Evolutionary conservation across 2,113 vertebrate genomes (phyloP).

Genomic region (Pithys albifrons): DNA sequence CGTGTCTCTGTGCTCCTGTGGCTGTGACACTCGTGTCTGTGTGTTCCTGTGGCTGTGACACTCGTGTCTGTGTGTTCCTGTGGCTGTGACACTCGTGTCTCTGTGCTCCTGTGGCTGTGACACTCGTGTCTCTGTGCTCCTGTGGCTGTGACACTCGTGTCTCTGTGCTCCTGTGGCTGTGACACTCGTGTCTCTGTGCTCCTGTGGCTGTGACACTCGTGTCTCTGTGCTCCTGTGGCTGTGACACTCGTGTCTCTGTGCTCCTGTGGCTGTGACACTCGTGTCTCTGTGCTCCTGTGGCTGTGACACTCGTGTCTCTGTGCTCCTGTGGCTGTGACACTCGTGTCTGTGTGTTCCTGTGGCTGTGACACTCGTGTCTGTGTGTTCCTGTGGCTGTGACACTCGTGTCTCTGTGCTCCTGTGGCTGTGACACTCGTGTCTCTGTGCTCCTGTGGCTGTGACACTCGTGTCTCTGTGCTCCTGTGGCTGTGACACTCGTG

Average conservation of each 20-base stretch:
- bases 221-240: no score
- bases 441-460: accelerated
- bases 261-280: background rate
- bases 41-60: no score
- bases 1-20: background rate
- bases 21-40: no score
- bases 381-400: background rate
- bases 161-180: accelerated
- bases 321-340: background rate
- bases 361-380: background rate
- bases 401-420: no score
- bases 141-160: background rate
- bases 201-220: no score
- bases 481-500: background rate
- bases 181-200: background rate
- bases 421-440: background rate
- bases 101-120: accelerated
- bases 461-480: background rate
- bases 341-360: background rate
- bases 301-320: background rate
- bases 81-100: background rate
- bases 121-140: background rate
- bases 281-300: accelerated
- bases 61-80: background rate
- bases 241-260: background rate